Conservation (phyloP, 2,113 vertebrate species). For the Bothrops jararaca region DNA sequence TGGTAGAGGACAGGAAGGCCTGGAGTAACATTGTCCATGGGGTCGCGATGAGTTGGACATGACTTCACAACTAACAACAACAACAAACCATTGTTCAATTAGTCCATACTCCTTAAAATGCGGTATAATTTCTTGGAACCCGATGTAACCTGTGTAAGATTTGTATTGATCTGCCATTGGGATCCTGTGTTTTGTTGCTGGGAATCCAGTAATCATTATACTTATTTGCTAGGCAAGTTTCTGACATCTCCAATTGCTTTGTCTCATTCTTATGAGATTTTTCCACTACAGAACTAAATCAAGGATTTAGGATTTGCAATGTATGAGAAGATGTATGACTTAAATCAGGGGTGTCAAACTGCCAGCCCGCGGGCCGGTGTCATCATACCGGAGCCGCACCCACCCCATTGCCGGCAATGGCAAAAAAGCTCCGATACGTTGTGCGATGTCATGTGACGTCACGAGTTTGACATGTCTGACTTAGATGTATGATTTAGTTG, state of each 20-base stretch:
- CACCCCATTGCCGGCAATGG: too few species aligned
- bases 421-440: too few species aligned
- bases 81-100: not conserved
- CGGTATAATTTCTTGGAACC: not conserved
- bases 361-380: too few species aligned
- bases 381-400: too few species aligned
- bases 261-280: not conserved
- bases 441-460: too few species aligned
- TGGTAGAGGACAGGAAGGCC: too few species aligned
- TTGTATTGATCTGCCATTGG: not conserved
- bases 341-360: not conserved
- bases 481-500: not conserved
- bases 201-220: not conserved
- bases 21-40: too few species aligned
- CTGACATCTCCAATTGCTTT: not conserved
- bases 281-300: not conserved
- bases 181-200: not conserved
- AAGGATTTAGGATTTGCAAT: not conserved
- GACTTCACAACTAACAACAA: too few species aligned
- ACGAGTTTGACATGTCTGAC: too few species aligned
- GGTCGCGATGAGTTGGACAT: too few species aligned
- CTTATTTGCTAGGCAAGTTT: not conserved
- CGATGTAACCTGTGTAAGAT: not conserved
- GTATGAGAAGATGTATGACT: not conserved
- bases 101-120: not conserved